These are phyloP conservation scores for Conomelus anceps DNA, from an alignment of 2,888 invertebrate species.

Conservation along the genomic window DNA sequence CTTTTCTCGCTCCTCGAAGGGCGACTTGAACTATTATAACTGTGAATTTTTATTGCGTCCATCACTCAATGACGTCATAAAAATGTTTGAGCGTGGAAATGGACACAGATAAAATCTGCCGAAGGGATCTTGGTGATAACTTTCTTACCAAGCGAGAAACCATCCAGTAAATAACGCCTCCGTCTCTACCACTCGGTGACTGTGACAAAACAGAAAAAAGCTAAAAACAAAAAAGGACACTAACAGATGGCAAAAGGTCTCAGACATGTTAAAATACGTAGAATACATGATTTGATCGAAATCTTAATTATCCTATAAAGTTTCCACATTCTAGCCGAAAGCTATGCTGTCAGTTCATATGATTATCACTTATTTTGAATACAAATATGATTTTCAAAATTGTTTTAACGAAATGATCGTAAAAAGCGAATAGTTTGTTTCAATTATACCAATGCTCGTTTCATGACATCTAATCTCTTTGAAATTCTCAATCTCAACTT, in stretches of 20 bases:
- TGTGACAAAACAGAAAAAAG: not conserved
- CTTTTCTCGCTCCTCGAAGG: not conserved
- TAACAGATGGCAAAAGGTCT: not conserved
- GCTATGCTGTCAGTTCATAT: not conserved
- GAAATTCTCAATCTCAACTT: too few species aligned
- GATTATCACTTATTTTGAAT: not conserved
- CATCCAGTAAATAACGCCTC: not conserved
- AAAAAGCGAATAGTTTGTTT: not conserved
- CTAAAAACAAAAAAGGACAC: not conserved
- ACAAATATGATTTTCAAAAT: not conserved
- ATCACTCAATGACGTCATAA: not conserved
- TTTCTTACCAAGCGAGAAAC: not conserved
- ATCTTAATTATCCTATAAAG: not conserved
- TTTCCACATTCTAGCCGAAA: not conserved
- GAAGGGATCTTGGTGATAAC: not conserved
- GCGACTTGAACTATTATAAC: not conserved
- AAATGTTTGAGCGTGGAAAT: not conserved
- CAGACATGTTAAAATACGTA: not conserved
- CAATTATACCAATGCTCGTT: too few species aligned
- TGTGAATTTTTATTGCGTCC: not conserved
- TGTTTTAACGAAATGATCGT: not conserved
- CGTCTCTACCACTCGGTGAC: not conserved
- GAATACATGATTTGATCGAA: not conserved
- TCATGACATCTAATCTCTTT: too few species aligned
- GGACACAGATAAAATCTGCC: not conserved